Conservation (phyloP, 2,888 invertebrate species). For the Boloria euphrosyne region DNA sequence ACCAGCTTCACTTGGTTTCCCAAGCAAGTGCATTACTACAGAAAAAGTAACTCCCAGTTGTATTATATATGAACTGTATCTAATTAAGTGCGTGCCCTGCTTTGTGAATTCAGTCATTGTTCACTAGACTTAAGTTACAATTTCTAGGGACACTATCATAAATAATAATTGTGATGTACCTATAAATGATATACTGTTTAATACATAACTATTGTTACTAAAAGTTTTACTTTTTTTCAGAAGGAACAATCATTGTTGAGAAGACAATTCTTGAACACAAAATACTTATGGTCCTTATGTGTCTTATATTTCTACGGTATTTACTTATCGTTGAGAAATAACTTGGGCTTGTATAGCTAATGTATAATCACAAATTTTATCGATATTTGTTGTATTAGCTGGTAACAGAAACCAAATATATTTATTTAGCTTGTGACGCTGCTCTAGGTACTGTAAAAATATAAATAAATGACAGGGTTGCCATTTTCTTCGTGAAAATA, state of each 20-base stretch:
- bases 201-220: no score
- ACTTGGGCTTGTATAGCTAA: slow-evolving; percentile 45
- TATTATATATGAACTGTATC: no score
- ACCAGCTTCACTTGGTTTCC: no score
- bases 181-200: no score
- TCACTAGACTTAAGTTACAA: no score
- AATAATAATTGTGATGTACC: no score
- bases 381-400: slow-evolving; percentile 6
- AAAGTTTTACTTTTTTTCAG: slow-evolving; percentile 50
- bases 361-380: not conserved
- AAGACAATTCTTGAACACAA: slow-evolving; percentile 58
- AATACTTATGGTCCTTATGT: slow-evolving; percentile 65
- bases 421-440: slow-evolving; percentile 38
- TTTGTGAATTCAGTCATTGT: no score
- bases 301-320: slow-evolving; percentile 65
- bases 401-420: slow-evolving; percentile 42
- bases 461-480: slow-evolving; percentile 10
- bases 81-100: no score
- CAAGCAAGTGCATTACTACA: no score
- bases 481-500: not conserved
- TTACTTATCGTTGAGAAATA: slow-evolving; percentile 49
- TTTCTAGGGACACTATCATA: no score
- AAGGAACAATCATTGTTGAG: slow-evolving; percentile 50
- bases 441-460: slow-evolving; percentile 9
- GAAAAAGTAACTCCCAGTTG: no score